Percentiles rank a stretch among this genome's conserved stretches.
Evolutionary conservation across 2,113 vertebrate species (phyloP).

Genomic region (Catharus fuscescens): DNA sequence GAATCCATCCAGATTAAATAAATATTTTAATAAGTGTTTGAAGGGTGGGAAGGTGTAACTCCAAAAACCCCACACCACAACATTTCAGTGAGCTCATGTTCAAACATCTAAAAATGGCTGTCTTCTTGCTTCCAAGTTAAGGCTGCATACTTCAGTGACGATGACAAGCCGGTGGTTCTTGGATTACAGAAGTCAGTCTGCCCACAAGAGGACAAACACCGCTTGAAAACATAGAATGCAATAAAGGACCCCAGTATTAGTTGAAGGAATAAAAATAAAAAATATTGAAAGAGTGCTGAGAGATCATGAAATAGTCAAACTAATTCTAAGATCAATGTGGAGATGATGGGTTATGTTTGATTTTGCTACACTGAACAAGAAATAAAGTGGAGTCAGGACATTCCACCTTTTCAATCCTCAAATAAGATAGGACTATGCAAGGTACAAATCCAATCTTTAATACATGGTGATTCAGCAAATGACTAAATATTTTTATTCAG

Average conservation of each 20-base stretch:
- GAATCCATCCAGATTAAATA: background rate
- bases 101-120: background rate
- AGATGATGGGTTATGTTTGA: background rate
- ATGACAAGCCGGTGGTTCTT: background rate
- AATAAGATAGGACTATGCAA: background rate
- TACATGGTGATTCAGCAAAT: background rate
- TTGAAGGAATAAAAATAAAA: background rate
- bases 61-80: background rate
- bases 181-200: background rate
- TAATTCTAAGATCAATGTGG: background rate
- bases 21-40: background rate
- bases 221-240: background rate
- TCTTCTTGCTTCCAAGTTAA: background rate
- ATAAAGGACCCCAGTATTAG: background rate
- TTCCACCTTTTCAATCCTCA: background rate
- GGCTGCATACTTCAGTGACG: background rate
- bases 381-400: background rate
- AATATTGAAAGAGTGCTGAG: background rate
- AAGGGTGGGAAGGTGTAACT: fast-evolving
- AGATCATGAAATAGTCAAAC: background rate
- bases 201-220: background rate
- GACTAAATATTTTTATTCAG: background rate
- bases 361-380: background rate
- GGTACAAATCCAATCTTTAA: background rate
- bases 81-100: background rate